phyloP scores from a whole-genome alignment of 2,888 invertebrate species.

The Theretra japonica region DNA sequence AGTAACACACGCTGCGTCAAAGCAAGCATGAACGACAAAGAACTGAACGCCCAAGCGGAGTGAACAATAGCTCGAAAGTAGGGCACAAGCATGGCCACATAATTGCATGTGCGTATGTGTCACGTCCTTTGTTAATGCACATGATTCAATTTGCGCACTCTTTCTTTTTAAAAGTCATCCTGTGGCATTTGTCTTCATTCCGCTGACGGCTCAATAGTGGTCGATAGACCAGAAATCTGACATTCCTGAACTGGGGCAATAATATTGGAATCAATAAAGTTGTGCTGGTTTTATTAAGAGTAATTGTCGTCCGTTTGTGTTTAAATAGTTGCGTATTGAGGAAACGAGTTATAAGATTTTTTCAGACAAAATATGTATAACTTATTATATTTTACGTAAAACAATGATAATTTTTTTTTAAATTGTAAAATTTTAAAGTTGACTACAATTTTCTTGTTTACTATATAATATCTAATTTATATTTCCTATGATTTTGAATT shows the following conservation, averaged over 20 bases:
- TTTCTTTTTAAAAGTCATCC: conserved; percentile 79
- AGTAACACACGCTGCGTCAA: background rate
- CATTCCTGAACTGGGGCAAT: conserved; percentile 45
- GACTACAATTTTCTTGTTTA: too few relatives aligned
- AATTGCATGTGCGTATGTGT: conserved; percentile 24
- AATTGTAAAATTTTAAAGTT: too few relatives aligned
- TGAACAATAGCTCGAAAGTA: conserved; percentile 14
- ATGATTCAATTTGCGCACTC: conserved; percentile 71
- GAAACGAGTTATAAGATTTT: background rate
- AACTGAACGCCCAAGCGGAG: conserved; percentile 6
- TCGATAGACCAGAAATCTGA: conserved; percentile 67
- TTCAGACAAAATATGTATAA: too few relatives aligned
- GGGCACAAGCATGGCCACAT: conserved; percentile 8
- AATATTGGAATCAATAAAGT: conserved; percentile 46
- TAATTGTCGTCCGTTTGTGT: conserved; percentile 30
- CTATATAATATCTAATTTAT: too few relatives aligned
- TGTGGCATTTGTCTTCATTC: conserved; percentile 79
- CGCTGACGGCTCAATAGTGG: conserved; percentile 77
- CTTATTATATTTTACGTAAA: too few relatives aligned
- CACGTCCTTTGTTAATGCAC: conserved; percentile 21
- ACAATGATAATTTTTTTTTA: too few relatives aligned
- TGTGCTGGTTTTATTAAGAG: conserved; percentile 3
- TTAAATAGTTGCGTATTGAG: background rate
- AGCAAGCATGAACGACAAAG: background rate
- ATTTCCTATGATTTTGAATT: too few relatives aligned